Evolutionary conservation across 2,797 vertebrate species (phyloP).

Genomic region (Fundulus diaphanus): DNA sequence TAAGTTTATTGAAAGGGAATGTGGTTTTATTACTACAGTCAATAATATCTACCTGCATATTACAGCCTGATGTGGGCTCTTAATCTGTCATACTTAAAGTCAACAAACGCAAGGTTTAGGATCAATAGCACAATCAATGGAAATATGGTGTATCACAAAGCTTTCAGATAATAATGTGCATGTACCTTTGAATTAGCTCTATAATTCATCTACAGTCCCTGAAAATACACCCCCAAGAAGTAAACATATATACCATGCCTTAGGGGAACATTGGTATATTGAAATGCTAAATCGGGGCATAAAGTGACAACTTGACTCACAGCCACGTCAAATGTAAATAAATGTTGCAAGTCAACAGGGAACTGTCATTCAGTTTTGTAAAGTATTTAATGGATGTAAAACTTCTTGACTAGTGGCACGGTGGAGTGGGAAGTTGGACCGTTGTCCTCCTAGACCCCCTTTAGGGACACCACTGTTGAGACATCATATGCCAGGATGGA

Average conservation of each 20-base stretch:
- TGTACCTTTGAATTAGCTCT: neutral
- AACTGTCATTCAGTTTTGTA: neutral
- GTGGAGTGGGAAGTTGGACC: no score
- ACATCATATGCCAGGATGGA: no score
- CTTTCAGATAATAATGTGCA: neutral
- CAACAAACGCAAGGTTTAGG: no score
- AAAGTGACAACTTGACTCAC: neutral
- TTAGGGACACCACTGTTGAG: no score
- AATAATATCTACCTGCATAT: neutral
- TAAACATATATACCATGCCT: neutral
- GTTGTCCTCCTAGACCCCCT: no score
- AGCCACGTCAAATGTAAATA: neutral
- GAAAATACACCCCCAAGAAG: neutral
- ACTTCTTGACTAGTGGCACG: neutral
- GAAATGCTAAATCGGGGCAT: neutral
- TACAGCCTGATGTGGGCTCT: neutral
- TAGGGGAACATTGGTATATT: neutral
- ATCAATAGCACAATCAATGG: neutral
- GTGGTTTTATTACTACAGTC: neutral
- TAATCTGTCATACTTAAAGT: neutral
- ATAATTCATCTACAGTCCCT: neutral
- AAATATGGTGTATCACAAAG: neutral
- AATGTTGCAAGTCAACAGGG: neutral
- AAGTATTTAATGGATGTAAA: neutral
- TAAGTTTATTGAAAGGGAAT: no score